These are phyloP conservation scores for Cephus rjabovi DNA, from an alignment of 2,888 invertebrate genomes.

Conservation along the genomic window DNA sequence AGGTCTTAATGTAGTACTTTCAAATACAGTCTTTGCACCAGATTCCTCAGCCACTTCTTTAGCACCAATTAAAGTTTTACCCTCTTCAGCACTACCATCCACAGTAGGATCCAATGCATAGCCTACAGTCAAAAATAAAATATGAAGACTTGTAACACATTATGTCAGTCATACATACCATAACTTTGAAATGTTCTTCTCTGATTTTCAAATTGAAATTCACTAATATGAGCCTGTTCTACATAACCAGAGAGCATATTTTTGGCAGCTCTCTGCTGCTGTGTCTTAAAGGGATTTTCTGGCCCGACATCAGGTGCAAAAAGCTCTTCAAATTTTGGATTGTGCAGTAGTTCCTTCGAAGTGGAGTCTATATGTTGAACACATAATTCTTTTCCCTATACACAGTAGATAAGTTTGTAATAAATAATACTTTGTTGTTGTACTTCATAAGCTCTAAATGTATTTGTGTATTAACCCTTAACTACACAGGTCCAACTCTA, in stretches of 20 bases:
- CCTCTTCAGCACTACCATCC: conserved; percentile 70
- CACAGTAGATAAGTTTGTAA: conserved; percentile 17
- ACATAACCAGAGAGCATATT: conserved; percentile 96
- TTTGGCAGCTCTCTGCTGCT: conserved; percentile 86
- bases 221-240: conserved; percentile 94
- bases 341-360: conserved; percentile 85
- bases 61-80: conserved; percentile 71
- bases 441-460: not conserved
- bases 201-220: conserved; percentile 98
- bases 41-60: conserved; percentile 78
- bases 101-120: conserved; percentile 96
- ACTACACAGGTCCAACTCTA: too few relatives aligned
- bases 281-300: conserved; percentile 91
- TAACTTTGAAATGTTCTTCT: conserved; percentile 93
- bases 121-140: conserved; percentile 63
- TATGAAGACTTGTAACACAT: not conserved
- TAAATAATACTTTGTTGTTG: conserved; percentile 8
- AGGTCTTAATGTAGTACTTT: conserved; percentile 79
- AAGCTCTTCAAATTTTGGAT: conserved; percentile 95
- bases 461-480: conserved; percentile 26
- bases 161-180: conserved; percentile 67
- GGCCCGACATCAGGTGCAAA: conserved; percentile 94
- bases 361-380: conserved; percentile 81
- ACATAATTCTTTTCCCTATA: conserved; percentile 78
- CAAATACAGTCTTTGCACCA: conserved; percentile 91